Evolutionary conservation across 2,113 vertebrate genomes (phyloP).

Genomic region (Epinephelus fuscoguttatus): DNA sequence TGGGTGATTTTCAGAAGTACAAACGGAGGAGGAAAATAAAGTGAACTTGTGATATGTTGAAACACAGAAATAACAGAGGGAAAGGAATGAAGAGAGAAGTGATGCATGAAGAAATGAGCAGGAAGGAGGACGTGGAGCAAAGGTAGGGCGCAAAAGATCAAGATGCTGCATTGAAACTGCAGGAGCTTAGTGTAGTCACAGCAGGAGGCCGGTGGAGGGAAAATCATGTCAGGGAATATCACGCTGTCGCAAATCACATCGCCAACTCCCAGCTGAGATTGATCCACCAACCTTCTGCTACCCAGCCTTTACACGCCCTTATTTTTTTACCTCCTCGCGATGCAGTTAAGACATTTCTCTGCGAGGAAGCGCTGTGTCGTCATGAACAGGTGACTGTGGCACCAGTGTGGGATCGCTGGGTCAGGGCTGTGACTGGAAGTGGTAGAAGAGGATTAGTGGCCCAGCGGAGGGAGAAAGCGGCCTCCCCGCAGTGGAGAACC

Average conservation of each 20-base stretch:
- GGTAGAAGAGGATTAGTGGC: constrained; percentile 72
- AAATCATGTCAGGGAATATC: constrained; percentile 71
- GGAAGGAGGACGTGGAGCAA: constrained; percentile 33
- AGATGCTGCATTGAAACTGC: constrained; percentile 44
- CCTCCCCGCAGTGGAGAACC: constrained; percentile 64
- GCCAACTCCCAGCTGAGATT: constrained; percentile 70
- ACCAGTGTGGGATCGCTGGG: constrained; percentile 52
- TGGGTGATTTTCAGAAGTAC: constrained; percentile 38
- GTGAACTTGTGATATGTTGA: constrained; percentile 21
- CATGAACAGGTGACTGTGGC: constrained; percentile 54
- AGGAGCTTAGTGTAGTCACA: constrained; percentile 61
- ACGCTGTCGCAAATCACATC: constrained; percentile 72
- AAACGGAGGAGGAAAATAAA: constrained; percentile 26
- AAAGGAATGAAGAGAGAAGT: constrained; percentile 19
- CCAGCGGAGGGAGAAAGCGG: constrained; percentile 59
- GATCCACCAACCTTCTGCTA: constrained; percentile 73
- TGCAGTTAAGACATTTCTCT: constrained; percentile 37
- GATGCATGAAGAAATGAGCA: constrained; percentile 48
- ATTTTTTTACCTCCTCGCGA: constrained; percentile 21
- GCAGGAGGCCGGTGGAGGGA: constrained; percentile 49
- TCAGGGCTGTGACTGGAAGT: constrained; percentile 65
- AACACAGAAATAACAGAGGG: constrained; percentile 27
- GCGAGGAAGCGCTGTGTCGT: constrained; percentile 28
- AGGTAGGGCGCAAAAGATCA: constrained; percentile 58
- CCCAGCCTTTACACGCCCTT: constrained; percentile 34